Conservation (phyloP, 2,113 vertebrate species). For the Gila orcuttii region DNA sequence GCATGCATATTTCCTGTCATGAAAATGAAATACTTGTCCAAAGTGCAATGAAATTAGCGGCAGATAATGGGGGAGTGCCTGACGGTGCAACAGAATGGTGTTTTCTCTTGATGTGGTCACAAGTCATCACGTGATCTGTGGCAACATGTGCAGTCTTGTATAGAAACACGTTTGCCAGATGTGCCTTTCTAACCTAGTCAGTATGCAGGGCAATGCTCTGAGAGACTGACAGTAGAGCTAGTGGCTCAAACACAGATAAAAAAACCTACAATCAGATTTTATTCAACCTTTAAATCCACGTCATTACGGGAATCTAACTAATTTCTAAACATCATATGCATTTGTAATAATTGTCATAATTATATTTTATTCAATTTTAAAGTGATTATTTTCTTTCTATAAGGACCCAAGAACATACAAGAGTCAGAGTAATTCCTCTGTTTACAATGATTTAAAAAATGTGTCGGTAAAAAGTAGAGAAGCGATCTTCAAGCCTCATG, state of each 20-base stretch:
- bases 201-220: not conserved
- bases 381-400: not conserved
- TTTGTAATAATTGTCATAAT: not conserved
- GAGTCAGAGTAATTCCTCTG: not conserved
- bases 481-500: not conserved
- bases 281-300: not conserved
- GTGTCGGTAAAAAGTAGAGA: not conserved
- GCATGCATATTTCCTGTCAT: not conserved
- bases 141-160: not conserved
- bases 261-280: not conserved
- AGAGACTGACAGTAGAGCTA: not conserved
- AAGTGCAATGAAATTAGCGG: not conserved
- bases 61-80: not conserved
- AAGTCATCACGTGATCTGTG: not conserved
- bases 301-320: not conserved
- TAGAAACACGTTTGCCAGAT: conserved; percentile 11
- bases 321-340: not conserved
- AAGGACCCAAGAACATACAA: not conserved
- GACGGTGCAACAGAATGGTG: conserved; percentile 32
- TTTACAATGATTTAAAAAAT: not conserved
- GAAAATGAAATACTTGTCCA: not conserved
- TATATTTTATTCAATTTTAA: not conserved
- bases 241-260: not conserved
- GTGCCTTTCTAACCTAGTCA: not conserved
- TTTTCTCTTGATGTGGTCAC: conserved; percentile 5